Conservation (phyloP, 1,140 invertebrate species). For the Cydia fagiglandana region DNA sequence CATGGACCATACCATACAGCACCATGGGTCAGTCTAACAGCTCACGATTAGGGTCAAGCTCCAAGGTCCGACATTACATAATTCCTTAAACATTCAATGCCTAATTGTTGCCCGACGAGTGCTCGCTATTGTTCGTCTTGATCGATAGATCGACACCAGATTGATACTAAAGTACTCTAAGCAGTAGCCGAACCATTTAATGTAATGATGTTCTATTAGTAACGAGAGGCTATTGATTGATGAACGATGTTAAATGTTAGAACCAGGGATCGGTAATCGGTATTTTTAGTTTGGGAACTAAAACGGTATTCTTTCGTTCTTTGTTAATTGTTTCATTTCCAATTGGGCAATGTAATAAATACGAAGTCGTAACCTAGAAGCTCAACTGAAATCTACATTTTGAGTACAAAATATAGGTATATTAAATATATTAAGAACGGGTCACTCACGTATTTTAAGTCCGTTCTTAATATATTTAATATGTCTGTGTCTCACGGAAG, state of each 20-base stretch:
- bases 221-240: background rate
- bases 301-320: too few species aligned
- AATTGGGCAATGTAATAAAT: too few species aligned
- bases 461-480: too few species aligned
- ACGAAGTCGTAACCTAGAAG: too few species aligned
- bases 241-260: background rate
- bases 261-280: too few species aligned
- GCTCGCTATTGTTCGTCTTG: conserved; percentile 44
- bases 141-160: conserved; percentile 40
- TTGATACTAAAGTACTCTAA: conserved; percentile 3
- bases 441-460: too few species aligned
- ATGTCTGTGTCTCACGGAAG: too few species aligned
- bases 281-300: too few species aligned
- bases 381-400: too few species aligned
- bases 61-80: conserved; percentile 74
- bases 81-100: conserved; percentile 58
- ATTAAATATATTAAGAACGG: too few species aligned
- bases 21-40: conserved; percentile 45
- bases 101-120: conserved; percentile 54
- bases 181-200: conserved; percentile 23
- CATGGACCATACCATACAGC: conserved; percentile 45
- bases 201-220: conserved; percentile 1
- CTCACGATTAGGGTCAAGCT: conserved; percentile 76
- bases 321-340: too few species aligned
- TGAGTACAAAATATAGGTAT: too few species aligned